Percentiles rank a stretch among this genome's conserved stretches.
phyloP scores from a whole-genome alignment of 2,797 vertebrate species.

The Vultur gryphus region DNA sequence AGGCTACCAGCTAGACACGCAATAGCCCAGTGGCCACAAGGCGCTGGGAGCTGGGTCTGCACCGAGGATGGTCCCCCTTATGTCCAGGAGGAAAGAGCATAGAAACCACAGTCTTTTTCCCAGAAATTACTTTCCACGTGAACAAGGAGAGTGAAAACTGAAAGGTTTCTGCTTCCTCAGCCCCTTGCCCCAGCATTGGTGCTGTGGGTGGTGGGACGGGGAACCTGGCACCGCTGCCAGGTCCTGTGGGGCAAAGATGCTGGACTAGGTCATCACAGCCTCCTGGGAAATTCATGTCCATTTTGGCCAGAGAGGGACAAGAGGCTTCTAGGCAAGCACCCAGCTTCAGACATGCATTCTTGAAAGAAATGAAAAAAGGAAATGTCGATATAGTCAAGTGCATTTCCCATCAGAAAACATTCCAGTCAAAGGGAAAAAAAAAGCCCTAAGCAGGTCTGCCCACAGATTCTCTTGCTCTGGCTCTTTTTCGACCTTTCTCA shows the following conservation, averaged over 20 bases:
- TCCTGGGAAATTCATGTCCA: neutral
- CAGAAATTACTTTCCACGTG: neutral
- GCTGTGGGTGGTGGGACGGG: neutral
- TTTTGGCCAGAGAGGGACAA: neutral
- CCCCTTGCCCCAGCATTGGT: fast-evolving
- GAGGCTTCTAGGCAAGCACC: neutral
- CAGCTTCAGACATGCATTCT: neutral
- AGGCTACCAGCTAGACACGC: neutral
- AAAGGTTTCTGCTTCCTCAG: neutral
- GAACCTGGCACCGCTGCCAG: neutral
- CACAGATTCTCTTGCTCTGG: neutral
- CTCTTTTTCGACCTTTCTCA: neutral
- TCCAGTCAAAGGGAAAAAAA: neutral
- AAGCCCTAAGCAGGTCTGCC: neutral
- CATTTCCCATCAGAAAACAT: neutral
- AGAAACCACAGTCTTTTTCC: neutral
- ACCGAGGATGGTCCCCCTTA: fast-evolving
- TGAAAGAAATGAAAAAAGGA: neutral
- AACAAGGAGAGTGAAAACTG: neutral
- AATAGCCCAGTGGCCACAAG: neutral
- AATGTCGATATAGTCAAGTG: neutral
- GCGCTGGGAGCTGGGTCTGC: fast-evolving
- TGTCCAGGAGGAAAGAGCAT: neutral
- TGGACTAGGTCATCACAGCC: neutral
- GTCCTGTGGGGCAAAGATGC: fast-evolving